These are phyloP conservation scores for Sus cebifrons DNA, from an alignment of 2,797 vertebrate genomes.

Conservation along the genomic window DNA sequence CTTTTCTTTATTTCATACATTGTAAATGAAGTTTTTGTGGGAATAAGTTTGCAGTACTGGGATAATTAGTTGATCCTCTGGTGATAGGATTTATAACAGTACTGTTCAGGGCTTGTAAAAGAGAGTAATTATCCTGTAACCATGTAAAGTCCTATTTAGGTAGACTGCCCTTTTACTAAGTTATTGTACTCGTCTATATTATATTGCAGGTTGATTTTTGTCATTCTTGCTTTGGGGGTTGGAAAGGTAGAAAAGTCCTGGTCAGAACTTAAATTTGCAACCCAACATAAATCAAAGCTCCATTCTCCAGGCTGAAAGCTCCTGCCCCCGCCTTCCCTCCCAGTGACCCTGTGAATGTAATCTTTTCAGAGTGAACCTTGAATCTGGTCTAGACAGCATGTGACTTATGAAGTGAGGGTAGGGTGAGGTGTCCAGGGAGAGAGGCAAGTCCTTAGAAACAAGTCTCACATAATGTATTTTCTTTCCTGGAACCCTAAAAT, in stretches of 20 bases:
- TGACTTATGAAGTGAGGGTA: slow-evolving; percentile 83
- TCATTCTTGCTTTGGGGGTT: slow-evolving; percentile 26
- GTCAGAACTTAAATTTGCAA: slow-evolving; percentile 80
- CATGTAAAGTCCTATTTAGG: slow-evolving; percentile 29
- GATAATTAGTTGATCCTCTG: slow-evolving; percentile 20
- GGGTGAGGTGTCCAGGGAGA: slow-evolving; percentile 69
- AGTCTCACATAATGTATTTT: slow-evolving; percentile 73
- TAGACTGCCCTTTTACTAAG: slow-evolving; percentile 34
- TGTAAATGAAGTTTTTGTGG: slow-evolving; percentile 48
- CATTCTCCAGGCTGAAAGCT: slow-evolving; percentile 71
- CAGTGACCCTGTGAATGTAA: slow-evolving; percentile 84
- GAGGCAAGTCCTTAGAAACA: slow-evolving; percentile 78
- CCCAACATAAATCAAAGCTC: slow-evolving; percentile 83
- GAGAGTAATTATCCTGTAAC: neutral
- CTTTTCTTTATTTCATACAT: slow-evolving; percentile 57
- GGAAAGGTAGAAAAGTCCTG: slow-evolving; percentile 55
- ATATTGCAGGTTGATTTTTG: slow-evolving; percentile 16
- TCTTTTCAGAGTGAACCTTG: slow-evolving; percentile 84
- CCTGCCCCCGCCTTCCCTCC: slow-evolving; percentile 65
- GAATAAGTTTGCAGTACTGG: slow-evolving; percentile 38
- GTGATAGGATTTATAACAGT: slow-evolving; percentile 44
- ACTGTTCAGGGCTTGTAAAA: slow-evolving; percentile 12
- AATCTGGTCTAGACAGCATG: slow-evolving; percentile 79
- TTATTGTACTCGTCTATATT: neutral
- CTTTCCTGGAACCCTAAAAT: slow-evolving; percentile 61